Evolutionary conservation across 2,888 invertebrate species (phyloP), one percentile per base, ranked within the genome.

Genomic region (Amphipyra berbera): DNA sequence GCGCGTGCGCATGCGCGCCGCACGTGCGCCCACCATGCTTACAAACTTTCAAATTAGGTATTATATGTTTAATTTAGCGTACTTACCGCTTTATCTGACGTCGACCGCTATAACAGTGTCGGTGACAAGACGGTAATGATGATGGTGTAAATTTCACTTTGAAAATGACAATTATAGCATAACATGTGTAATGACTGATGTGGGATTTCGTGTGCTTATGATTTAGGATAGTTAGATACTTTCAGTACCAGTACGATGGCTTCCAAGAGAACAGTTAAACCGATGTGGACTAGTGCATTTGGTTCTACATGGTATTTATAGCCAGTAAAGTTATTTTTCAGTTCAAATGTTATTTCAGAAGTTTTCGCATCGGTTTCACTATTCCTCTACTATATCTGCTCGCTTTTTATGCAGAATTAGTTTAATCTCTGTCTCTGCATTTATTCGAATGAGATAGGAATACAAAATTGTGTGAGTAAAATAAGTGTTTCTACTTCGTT

Each of bases 391-490:
- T 61, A 61, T 63, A 76, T 75, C 73, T 68, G 74, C 74, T 81
- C 81, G 80, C 84, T 86, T 87, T 82, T 85, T 86, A 77, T 85
- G 80, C 89, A 90, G 86, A 87, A 88, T 88, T 82, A 80, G 83
- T 86, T 84, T 84, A 83, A 83, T 85, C 81, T 79, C 77, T 80
- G 86, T 93, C 94, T 93, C 91, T 86, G 94, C 94, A 95, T 95
- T 95, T 95, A 94, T 90, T 88, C 84, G 87, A 91, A 88, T 88
- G 92, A 91, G 93, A 91, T 85, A 84, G 81, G 82, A 81, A 86
- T 84, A 86, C 76, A 73, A 83, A 84, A 84, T 88, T 88, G 85
- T 89, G 84, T 84, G 82, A 71, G 64, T 72, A 67, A 71, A 70
- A 78, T 79, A 81, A 79, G 76, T 76, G 77, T 75, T 74, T 77